Evolutionary conservation across 2,888 invertebrate species (phyloP).

Genomic region (Lepidochrysops patricia): DNA sequence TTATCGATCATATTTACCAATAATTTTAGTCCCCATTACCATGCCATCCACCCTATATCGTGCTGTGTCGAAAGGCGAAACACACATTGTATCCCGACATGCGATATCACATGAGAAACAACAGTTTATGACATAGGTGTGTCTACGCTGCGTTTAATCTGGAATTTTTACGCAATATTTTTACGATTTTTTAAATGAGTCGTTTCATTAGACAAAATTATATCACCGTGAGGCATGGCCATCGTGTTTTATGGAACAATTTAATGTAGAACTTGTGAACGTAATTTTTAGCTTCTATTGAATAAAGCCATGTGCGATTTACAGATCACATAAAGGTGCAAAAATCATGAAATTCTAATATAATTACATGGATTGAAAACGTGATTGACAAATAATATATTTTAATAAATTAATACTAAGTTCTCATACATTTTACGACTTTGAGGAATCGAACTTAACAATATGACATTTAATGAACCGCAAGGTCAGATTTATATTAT

Average conservation of each 20-base stretch:
- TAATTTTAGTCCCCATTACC: neutral
- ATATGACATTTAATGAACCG: neutral
- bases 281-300: too few relatives aligned
- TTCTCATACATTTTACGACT: neutral
- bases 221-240: neutral
- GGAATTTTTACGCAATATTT: neutral
- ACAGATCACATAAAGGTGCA: too few relatives aligned
- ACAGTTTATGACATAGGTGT: neutral
- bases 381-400: neutral
- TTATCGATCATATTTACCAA: neutral
- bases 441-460: neutral
- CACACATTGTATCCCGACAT: slow-evolving; percentile 3
- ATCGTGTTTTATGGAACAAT: too few relatives aligned
- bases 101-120: slow-evolving; percentile 1
- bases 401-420: too few relatives aligned
- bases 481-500: too few relatives aligned
- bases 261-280: too few relatives aligned
- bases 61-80: neutral
- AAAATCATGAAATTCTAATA: too few relatives aligned
- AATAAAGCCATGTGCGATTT: too few relatives aligned
- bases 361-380: too few relatives aligned
- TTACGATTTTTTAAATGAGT: neutral
- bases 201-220: neutral
- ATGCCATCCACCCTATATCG: neutral
- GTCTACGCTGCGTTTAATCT: neutral